Evolutionary conservation across 2,888 invertebrate genomes (phyloP).

Genomic region (Zeuzera pyrina): DNA sequence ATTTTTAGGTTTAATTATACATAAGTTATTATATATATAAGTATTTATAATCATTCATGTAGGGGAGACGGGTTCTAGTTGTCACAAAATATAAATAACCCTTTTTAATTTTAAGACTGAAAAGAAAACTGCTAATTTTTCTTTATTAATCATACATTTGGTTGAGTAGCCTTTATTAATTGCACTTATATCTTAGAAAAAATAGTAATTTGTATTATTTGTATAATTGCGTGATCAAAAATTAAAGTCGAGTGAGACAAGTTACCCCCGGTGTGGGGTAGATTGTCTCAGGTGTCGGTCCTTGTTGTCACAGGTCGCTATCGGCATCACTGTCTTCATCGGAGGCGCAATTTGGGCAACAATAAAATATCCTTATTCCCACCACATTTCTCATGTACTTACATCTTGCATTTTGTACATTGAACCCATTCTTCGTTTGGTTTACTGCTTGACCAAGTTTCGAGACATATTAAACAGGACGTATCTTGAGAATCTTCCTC

Average conservation of each 20-base stretch:
- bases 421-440: slow-evolving; percentile 1
- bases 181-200: no score
- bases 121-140: no score
- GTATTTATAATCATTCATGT: no score
- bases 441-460: background rate
- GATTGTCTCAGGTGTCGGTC: background rate
- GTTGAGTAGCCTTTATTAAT: no score
- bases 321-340: background rate
- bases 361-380: background rate
- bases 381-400: background rate
- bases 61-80: no score
- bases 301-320: background rate
- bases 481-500: slow-evolving; percentile 1
- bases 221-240: background rate
- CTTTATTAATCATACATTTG: no score
- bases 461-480: background rate
- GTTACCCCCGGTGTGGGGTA: background rate
- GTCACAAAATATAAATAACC: no score
- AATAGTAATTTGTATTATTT: no score
- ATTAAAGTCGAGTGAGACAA: background rate
- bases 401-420: background rate
- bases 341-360: background rate
- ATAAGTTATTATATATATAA: no score
- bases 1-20: no score
- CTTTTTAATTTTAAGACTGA: no score